Conservation (phyloP, 2,888 invertebrate species). For the Diplolepis rosae region DNA sequence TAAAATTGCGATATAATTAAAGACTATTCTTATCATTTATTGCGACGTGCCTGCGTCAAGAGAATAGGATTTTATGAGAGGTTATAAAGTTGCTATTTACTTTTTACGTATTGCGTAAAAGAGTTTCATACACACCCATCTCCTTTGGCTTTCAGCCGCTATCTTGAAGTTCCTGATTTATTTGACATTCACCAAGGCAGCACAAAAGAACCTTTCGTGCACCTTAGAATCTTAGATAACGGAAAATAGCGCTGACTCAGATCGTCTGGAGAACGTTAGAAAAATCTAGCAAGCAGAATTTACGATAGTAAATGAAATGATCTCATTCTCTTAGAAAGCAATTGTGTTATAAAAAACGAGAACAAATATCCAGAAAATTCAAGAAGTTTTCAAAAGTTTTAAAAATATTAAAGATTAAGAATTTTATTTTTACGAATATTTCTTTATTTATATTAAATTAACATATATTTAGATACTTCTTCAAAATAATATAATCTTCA, state of each 20-base stretch:
- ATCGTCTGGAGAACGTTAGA: slow-evolving; percentile 14
- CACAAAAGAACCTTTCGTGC: slow-evolving; percentile 5
- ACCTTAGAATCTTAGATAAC: slow-evolving; percentile 22
- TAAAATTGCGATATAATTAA: not conserved
- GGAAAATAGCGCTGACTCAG: slow-evolving; percentile 26
- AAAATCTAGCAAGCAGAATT: slow-evolving; percentile 6
- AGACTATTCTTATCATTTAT: not conserved
- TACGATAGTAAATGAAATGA: not conserved
- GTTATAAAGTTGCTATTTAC: slow-evolving; percentile 6
- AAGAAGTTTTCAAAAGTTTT: too few species aligned
- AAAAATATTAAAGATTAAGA: too few species aligned
- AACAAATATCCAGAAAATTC: too few species aligned
- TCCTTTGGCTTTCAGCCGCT: slow-evolving; percentile 18
- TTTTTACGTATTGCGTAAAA: not conserved
- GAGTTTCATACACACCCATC: not conserved
- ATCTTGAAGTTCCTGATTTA: slow-evolving; percentile 18
- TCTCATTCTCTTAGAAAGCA: too few species aligned
- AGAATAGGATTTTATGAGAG: not conserved
- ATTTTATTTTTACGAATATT: too few species aligned
- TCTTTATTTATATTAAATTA: too few species aligned
- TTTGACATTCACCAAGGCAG: slow-evolving; percentile 19
- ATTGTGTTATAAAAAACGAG: too few species aligned
- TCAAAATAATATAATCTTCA: too few species aligned
- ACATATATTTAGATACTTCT: too few species aligned
- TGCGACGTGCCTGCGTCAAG: not conserved